Evolutionary conservation across 2,797 vertebrate genomes (phyloP).

Genomic region (Mormyrops boulengeri): DNA sequence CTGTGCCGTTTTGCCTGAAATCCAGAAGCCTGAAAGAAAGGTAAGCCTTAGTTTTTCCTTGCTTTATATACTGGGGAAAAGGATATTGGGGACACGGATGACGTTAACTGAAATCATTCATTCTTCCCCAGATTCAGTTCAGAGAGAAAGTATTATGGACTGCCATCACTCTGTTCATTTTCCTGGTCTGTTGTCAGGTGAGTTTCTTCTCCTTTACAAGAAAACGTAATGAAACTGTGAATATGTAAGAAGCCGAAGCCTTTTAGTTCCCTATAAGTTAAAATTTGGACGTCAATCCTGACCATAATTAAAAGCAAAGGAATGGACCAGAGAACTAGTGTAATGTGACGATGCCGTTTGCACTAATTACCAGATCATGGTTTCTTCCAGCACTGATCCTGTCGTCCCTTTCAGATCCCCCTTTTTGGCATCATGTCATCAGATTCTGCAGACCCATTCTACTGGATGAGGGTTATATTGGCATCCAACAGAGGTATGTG

Average conservation of each 20-base stretch:
- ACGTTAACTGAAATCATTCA: not conserved
- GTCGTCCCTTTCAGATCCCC: constrained; percentile 56
- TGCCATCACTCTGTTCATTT: constrained; percentile 96
- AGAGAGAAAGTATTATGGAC: constrained; percentile 99
- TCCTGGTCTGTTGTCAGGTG: constrained; percentile 98
- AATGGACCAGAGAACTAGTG: not conserved
- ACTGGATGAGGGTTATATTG: constrained; percentile 76
- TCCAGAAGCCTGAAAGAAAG: constrained; percentile 96
- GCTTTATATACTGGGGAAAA: not conserved
- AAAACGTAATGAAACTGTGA: not conserved
- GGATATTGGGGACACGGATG: not conserved
- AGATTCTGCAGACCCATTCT: constrained; percentile 75
- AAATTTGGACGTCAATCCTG: not conserved
- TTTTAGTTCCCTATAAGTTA: not conserved
- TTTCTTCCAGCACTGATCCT: not conserved
- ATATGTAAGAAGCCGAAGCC: not conserved
- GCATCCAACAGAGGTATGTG: constrained; percentile 90
- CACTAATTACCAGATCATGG: not conserved
- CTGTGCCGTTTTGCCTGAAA: constrained; percentile 93
- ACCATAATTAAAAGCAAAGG: not conserved
- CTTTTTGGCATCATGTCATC: constrained; percentile 77
- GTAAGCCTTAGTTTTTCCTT: constrained; percentile 48
- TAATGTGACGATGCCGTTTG: not conserved
- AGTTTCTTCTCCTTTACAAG: constrained; percentile 19
- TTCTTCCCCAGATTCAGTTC: constrained; percentile 81